Conservation (phyloP, 1,140 invertebrate species). For the Scaptomyza pallida region DNA sequence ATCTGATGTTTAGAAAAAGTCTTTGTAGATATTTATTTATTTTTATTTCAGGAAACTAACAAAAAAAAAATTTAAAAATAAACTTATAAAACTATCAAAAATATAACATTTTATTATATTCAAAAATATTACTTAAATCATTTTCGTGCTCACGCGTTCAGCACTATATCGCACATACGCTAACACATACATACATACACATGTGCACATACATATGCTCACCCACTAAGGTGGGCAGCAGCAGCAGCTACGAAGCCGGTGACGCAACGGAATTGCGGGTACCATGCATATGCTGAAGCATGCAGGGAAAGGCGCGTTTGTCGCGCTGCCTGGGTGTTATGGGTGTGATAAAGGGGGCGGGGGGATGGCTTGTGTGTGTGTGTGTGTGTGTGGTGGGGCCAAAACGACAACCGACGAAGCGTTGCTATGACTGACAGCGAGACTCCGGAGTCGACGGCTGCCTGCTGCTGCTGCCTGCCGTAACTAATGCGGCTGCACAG, state of each 20-base stretch:
- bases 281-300: conserved; percentile 45
- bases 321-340: background rate
- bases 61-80: too few species aligned
- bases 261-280: conserved; percentile 72
- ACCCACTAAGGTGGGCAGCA: conserved; percentile 17
- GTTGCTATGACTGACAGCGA: conserved; percentile 48
- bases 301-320: conserved; percentile 11
- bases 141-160: background rate
- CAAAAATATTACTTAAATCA: too few species aligned
- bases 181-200: background rate
- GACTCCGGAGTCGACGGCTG: conserved; percentile 17
- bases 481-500: too few species aligned
- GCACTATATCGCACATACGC: background rate
- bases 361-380: background rate
- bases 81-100: too few species aligned
- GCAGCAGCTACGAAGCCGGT: conserved; percentile 44
- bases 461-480: conserved; percentile 7
- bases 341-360: background rate
- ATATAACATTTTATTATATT: too few species aligned
- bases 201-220: background rate
- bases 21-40: too few species aligned
- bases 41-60: too few species aligned
- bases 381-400: background rate
- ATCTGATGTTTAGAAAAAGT: too few species aligned
- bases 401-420: conserved; percentile 44